phyloP scores from a whole-genome alignment of 2,888 invertebrate species.

The Linhomoeus sp. region DNA sequence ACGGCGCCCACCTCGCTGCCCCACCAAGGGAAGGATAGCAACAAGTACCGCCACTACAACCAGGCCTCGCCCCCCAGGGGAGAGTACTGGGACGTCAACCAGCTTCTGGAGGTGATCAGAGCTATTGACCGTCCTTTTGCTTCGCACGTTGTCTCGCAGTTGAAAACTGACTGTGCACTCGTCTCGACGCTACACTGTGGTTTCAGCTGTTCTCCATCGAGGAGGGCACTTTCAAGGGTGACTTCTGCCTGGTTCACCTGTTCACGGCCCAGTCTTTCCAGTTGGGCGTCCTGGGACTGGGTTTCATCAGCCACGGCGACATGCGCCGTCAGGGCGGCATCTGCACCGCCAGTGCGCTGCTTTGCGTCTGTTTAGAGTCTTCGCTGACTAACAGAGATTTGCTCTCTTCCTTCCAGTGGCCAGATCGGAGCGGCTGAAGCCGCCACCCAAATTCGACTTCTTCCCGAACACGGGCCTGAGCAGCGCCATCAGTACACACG shows the following conservation, averaged over 20 bases:
- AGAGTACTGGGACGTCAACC: slow-evolving; percentile 2
- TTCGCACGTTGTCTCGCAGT: not conserved
- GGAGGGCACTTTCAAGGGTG: slow-evolving; percentile 6
- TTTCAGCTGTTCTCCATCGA: slow-evolving; percentile 4
- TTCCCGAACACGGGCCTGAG: slow-evolving; percentile 84
- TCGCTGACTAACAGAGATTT: too few species aligned
- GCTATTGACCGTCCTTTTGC: not conserved
- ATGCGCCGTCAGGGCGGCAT: slow-evolving; percentile 85
- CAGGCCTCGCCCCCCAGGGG: not conserved
- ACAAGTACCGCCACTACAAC: not conserved
- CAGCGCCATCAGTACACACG: slow-evolving; percentile 81
- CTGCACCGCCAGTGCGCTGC: slow-evolving; percentile 61
- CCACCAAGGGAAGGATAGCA: too few species aligned
- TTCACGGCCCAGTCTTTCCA: slow-evolving; percentile 91
- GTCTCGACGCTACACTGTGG: not conserved
- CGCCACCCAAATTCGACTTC: too few species aligned
- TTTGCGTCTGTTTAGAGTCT: not conserved
- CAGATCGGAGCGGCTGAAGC: slow-evolving; percentile 31
- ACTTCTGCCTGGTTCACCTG: slow-evolving; percentile 78
- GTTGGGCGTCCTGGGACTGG: slow-evolving; percentile 79
- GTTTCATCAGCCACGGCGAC: slow-evolving; percentile 81
- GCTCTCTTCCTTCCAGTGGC: not conserved
- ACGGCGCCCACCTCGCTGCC: slow-evolving; percentile 49
- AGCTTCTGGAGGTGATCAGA: slow-evolving; percentile 2
- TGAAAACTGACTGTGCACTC: slow-evolving; percentile 1